These are phyloP conservation scores for Ptycholaimellus sp. DNA, from an alignment of 2,888 invertebrate species.

Conservation along the genomic window DNA sequence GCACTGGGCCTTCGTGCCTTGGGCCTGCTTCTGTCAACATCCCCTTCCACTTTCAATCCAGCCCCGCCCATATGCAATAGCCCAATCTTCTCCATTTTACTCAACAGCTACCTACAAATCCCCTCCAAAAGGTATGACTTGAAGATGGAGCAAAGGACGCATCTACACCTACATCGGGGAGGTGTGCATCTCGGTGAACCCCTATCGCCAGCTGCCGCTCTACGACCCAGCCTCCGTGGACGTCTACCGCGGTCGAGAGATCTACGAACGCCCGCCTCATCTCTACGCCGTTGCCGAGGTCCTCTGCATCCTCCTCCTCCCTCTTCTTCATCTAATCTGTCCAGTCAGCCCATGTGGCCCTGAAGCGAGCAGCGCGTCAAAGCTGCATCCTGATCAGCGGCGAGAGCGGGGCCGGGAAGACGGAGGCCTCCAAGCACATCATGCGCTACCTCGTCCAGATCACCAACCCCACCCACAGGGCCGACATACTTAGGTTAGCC, in stretches of 20 bases:
- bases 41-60: too few relatives aligned
- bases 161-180: constrained; percentile 98
- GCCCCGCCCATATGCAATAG: too few relatives aligned
- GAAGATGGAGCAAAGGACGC: constrained; percentile 63
- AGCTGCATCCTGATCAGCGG: constrained; percentile 62
- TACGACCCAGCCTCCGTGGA: constrained; percentile 63
- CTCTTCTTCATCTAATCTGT: too few relatives aligned
- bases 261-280: constrained; percentile 87
- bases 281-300: constrained; percentile 93
- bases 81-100: too few relatives aligned
- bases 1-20: too few relatives aligned
- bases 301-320: too few relatives aligned
- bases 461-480: constrained; percentile 65
- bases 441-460: constrained; percentile 90
- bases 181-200: constrained; percentile 78
- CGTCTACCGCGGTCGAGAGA: constrained; percentile 53
- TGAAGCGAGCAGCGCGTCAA: constrained; percentile 65
- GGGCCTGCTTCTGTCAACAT: too few relatives aligned
- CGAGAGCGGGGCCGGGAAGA: constrained; percentile 92
- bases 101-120: too few relatives aligned
- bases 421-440: constrained; percentile 93
- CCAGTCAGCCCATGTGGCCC: constrained; percentile 73
- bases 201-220: constrained; percentile 71
- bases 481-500: constrained; percentile 68
- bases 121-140: constrained; percentile 21